Evolutionary conservation across 2,888 invertebrate species (phyloP).

Genomic region (Hecatera dysodea): DNA sequence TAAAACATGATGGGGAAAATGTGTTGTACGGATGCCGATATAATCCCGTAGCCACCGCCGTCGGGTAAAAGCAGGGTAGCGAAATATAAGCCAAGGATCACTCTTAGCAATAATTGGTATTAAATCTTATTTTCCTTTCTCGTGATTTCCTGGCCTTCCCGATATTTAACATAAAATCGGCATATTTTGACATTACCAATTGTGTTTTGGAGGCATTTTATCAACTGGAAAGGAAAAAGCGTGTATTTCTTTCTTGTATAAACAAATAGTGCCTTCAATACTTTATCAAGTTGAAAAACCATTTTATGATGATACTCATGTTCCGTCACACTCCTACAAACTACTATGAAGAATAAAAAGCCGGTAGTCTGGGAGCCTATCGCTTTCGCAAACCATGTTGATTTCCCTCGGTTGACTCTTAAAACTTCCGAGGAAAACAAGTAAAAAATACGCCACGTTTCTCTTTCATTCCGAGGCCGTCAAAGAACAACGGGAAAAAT

Average conservation of each 20-base stretch:
- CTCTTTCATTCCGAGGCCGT: slow-evolving; percentile 37
- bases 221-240: background rate
- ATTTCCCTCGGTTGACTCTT: slow-evolving; percentile 45
- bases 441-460: slow-evolving; percentile 50
- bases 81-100: slow-evolving; percentile 27
- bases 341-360: background rate
- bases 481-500: slow-evolving; percentile 43
- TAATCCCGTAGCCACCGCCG: slow-evolving; percentile 19
- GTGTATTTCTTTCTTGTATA: background rate
- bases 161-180: background rate
- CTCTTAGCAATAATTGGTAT: slow-evolving; percentile 33
- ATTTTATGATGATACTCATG: background rate
- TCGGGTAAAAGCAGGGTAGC: slow-evolving; percentile 2
- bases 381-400: slow-evolving; percentile 46
- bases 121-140: slow-evolving; percentile 6
- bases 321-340: background rate
- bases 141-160: slow-evolving; percentile 6
- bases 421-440: slow-evolving; percentile 40
- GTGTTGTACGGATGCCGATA: slow-evolving; percentile 13
- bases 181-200: background rate
- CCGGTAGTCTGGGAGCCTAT: background rate
- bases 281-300: background rate
- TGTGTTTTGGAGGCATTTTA: no score
- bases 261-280: background rate
- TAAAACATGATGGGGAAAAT: slow-evolving; percentile 23